phyloP scores from a whole-genome alignment of 1,140 invertebrate genomes.

The Lucilia sericata region DNA sequence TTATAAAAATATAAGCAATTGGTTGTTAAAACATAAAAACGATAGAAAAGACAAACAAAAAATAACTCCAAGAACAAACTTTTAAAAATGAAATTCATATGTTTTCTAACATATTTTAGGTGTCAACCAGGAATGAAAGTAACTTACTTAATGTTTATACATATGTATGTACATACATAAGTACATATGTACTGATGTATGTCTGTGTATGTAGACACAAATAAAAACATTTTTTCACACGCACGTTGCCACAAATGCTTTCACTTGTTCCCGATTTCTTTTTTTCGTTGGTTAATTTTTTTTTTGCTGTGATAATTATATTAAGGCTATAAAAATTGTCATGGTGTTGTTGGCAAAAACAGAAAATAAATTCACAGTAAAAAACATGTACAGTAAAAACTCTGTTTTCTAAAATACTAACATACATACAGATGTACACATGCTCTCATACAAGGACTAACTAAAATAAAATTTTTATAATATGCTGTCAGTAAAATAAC shows the following conservation, averaged over 20 bases:
- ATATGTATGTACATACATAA: neutral
- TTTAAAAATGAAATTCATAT: slow-evolving; percentile 16
- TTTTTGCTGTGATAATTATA: slow-evolving; percentile 15
- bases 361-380: neutral
- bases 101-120: neutral
- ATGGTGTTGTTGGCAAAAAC: neutral
- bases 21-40: neutral
- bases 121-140: neutral
- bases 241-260: neutral
- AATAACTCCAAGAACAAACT: neutral
- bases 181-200: neutral
- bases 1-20: neutral
- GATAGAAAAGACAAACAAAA: neutral
- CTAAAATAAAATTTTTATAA: neutral
- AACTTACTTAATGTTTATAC: too few species aligned
- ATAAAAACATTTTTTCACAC: neutral
- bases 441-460: neutral
- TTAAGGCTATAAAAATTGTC: slow-evolving; percentile 15
- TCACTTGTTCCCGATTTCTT: neutral
- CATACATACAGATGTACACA: too few species aligned
- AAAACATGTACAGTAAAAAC: neutral
- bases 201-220: neutral
- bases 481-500: neutral
- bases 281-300: neutral
- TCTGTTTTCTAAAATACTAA: too few species aligned